phyloP scores from a whole-genome alignment of 2,113 vertebrate genomes.

The Gymnorhina tibicen region DNA sequence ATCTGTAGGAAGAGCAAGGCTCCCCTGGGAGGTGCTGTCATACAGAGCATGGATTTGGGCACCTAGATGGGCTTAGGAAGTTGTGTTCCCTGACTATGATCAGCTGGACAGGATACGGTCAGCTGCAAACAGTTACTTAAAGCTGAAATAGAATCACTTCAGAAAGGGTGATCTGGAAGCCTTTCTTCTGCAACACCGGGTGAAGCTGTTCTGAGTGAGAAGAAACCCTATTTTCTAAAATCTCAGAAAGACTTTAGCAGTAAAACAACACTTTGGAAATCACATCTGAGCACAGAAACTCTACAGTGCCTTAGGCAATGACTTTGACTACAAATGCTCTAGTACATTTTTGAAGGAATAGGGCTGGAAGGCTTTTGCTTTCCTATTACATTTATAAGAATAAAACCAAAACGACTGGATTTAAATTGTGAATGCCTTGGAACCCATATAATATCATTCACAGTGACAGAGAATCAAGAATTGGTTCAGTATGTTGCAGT shows the following conservation, averaged over 20 bases:
- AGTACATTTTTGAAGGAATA: background rate
- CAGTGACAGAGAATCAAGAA: background rate
- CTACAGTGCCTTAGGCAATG: background rate
- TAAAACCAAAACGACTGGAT: background rate
- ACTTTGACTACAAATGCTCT: background rate
- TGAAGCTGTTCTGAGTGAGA: background rate
- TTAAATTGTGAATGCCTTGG: background rate
- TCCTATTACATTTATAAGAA: background rate
- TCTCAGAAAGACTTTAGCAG: background rate
- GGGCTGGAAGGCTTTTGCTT: background rate
- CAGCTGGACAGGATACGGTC: constrained; percentile 18
- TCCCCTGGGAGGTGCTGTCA: background rate
- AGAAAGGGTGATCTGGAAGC: constrained; percentile 29
- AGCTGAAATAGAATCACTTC: constrained; percentile 26
- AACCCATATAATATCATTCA: background rate
- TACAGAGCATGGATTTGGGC: background rate
- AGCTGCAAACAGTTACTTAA: constrained; percentile 44
- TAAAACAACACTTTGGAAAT: background rate
- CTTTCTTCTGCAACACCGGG: constrained; percentile 12
- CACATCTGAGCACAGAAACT: background rate
- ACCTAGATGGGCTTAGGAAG: background rate
- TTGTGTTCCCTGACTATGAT: constrained; percentile 32
- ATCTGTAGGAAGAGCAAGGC: background rate
- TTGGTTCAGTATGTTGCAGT: background rate
- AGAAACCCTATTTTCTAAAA: background rate